These are phyloP conservation scores for Ectobius pallidus DNA, from an alignment of 2,888 invertebrate species.

Conservation along the genomic window DNA sequence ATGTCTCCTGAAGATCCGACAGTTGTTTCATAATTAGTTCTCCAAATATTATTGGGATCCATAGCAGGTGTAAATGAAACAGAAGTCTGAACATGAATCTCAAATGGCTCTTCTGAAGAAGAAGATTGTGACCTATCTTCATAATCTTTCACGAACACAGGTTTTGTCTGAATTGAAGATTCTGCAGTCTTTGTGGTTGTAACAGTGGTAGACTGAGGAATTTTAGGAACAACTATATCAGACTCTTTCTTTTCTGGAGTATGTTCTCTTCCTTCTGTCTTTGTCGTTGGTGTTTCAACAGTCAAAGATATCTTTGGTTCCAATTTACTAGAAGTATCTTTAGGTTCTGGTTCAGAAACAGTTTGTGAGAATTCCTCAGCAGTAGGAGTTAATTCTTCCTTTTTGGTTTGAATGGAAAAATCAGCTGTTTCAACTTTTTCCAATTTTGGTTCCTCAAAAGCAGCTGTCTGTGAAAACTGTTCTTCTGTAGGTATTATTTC, in stretches of 20 bases:
- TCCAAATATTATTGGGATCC: not conserved
- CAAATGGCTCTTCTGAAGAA: slow-evolving; percentile 60
- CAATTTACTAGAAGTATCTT: not conserved
- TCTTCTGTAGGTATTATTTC: slow-evolving; percentile 52
- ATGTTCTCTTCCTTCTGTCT: not conserved
- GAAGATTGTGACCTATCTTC: slow-evolving; percentile 43
- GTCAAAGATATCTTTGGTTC: not conserved
- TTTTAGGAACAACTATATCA: not conserved
- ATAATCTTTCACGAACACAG: slow-evolving; percentile 61
- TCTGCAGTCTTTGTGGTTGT: slow-evolving; percentile 46
- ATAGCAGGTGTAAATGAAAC: slow-evolving; percentile 59
- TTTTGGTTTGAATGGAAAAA: not conserved
- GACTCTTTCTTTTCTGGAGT: not conserved
- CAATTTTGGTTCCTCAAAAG: slow-evolving; percentile 45
- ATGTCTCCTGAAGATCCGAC: not conserved
- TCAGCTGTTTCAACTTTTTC: not conserved
- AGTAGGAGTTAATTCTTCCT: not conserved
- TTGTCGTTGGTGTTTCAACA: not conserved
- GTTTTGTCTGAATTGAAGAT: slow-evolving; percentile 64
- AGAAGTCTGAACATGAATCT: slow-evolving; percentile 65
- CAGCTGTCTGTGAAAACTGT: slow-evolving; percentile 48
- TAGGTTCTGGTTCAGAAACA: slow-evolving; percentile 1
- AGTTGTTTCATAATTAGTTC: not conserved
- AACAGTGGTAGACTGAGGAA: not conserved
- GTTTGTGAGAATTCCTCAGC: not conserved